Percentiles rank a stretch among this genome's conserved stretches.
Conservation (phyloP, 2,888 invertebrate genomes). For the Muscina levida region DNA sequence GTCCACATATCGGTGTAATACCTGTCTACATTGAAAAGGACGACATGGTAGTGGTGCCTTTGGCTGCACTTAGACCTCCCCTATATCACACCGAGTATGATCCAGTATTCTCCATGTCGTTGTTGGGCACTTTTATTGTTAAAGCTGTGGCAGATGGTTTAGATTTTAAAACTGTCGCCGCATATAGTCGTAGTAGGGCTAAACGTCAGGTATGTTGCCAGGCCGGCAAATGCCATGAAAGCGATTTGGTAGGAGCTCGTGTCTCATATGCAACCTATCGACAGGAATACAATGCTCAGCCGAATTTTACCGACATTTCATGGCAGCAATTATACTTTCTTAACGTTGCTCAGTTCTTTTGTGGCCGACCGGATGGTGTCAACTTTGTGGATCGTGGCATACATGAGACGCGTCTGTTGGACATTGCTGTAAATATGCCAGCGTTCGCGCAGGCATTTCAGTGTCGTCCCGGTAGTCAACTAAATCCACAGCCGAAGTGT, state of each 20-base stretch:
- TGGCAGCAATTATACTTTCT: conserved; percentile 72
- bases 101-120: conserved; percentile 70
- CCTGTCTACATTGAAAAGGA: not conserved
- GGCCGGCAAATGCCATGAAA: conserved; percentile 70
- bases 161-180: conserved; percentile 55
- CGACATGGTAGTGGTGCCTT: conserved; percentile 56
- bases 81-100: conserved; percentile 67
- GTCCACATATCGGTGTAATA: too few species aligned
- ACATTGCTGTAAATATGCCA: conserved; percentile 70
- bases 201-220: too few species aligned
- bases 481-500: conserved; percentile 72
- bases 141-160: conserved; percentile 75
- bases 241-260: conserved; percentile 73
- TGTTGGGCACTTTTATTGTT: conserved; percentile 73
- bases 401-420: conserved; percentile 67
- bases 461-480: conserved; percentile 68
- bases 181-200: too few species aligned
- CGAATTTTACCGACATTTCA: conserved; percentile 58
- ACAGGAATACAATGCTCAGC: conserved; percentile 44
- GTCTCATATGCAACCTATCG: conserved; percentile 71
- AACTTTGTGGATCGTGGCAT: conserved; percentile 71
- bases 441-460: conserved; percentile 70
- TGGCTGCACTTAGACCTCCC: conserved; percentile 70
- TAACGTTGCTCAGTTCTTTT: conserved; percentile 75
- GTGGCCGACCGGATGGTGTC: conserved; percentile 63